phyloP scores from a whole-genome alignment of 1,140 invertebrate genomes.

The Diplogasteroides magnus region DNA sequence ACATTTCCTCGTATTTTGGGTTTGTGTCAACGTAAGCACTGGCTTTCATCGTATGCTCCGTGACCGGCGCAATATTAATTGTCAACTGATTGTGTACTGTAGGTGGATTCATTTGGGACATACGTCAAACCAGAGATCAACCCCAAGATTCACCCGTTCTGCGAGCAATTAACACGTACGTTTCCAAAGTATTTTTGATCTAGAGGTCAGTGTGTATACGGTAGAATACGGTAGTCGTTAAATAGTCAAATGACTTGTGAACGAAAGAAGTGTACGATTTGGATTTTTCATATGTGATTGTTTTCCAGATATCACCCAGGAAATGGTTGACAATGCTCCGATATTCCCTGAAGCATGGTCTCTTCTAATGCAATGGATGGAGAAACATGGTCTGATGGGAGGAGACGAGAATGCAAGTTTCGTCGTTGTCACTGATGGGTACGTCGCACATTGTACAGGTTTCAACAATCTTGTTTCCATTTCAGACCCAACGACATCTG shows the following conservation, averaged over 20 bases:
- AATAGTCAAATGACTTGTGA: no score
- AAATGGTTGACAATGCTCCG: conserved; percentile 60
- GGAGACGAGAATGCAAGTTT: conserved; percentile 53
- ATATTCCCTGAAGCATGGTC: conserved; percentile 61
- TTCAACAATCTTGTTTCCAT: no score
- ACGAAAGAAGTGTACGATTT: no score
- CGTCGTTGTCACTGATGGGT: conserved; percentile 62
- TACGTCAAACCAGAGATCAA: conserved; percentile 66
- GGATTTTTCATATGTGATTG: no score
- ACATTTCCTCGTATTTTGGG: no score
- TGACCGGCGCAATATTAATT: no score
- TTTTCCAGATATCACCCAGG: conserved; percentile 53
- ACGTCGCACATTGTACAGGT: no score
- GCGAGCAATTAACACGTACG: conserved; percentile 66
- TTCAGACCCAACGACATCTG: conserved; percentile 66
- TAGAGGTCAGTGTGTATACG: no score
- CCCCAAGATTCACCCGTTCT: conserved; percentile 65
- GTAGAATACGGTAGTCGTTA: no score
- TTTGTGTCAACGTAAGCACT: conserved; percentile 65
- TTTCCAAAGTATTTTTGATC: no score
- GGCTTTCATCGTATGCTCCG: no score
- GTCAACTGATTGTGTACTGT: no score
- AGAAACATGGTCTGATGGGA: conserved; percentile 56
- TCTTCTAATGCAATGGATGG: conserved; percentile 62
- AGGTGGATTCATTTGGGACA: conserved; percentile 64